Evolutionary conservation across 2,113 vertebrate species (phyloP).

Genomic region (Sapayoa aenigma): DNA sequence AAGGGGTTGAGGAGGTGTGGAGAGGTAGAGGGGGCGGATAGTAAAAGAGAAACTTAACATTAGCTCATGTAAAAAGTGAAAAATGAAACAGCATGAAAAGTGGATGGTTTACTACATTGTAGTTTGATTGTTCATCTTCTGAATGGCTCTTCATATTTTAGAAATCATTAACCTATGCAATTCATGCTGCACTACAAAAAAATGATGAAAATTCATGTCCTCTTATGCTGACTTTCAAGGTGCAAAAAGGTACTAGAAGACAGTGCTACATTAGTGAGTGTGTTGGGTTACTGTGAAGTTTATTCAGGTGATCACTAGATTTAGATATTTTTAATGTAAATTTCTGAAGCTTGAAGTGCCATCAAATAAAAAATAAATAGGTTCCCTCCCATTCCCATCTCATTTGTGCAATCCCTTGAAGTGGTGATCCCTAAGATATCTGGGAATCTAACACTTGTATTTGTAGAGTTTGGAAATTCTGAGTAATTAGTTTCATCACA

Average conservation of each 20-base stretch:
- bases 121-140: background rate
- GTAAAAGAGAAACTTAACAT: background rate
- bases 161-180: background rate
- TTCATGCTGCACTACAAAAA: background rate
- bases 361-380: background rate
- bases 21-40: background rate
- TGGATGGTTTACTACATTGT: background rate
- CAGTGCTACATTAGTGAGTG: background rate
- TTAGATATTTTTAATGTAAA: background rate
- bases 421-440: background rate
- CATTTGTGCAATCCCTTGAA: background rate
- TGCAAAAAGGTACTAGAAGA: background rate
- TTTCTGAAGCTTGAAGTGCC: background rate
- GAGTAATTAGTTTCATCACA: background rate
- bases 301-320: background rate
- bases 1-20: rapidly evolving
- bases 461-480: background rate
- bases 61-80: background rate
- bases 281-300: background rate
- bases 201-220: background rate
- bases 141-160: background rate
- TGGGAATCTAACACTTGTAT: background rate
- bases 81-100: background rate
- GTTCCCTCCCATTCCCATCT: background rate
- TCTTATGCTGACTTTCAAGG: background rate